Percentiles rank a stretch among this genome's conserved stretches.
These are phyloP conservation scores for Agrochola lychnidis DNA, from an alignment of 2,888 invertebrate species.

Conservation along the genomic window DNA sequence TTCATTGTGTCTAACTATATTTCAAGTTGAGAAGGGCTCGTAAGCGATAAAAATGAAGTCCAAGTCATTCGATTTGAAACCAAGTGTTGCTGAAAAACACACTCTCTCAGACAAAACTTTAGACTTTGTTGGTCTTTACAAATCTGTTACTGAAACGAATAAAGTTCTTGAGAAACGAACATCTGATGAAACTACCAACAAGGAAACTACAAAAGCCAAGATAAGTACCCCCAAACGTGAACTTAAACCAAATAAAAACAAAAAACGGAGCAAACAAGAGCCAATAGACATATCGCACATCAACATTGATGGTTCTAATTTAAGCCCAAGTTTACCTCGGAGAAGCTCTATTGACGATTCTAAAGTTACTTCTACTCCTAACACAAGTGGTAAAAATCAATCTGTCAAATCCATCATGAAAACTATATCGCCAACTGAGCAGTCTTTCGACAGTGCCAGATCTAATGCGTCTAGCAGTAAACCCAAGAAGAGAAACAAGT, in stretches of 20 bases:
- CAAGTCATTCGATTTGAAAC: slow-evolving; percentile 72
- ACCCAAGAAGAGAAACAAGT: slow-evolving; percentile 85
- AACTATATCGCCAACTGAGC: slow-evolving; percentile 65
- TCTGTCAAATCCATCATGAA: slow-evolving; percentile 82
- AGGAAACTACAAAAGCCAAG: slow-evolving; percentile 62
- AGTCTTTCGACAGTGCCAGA: slow-evolving; percentile 65
- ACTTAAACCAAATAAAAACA: slow-evolving; percentile 71
- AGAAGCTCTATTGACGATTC: slow-evolving; percentile 62
- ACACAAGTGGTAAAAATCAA: slow-evolving; percentile 51
- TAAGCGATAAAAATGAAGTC: slow-evolving; percentile 76
- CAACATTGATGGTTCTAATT: slow-evolving; percentile 72
- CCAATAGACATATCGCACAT: slow-evolving; percentile 70
- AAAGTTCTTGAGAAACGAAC: slow-evolving; percentile 67
- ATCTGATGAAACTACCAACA: slow-evolving; percentile 59
- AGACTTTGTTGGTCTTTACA: slow-evolving; percentile 81
- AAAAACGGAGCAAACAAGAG: slow-evolving; percentile 71
- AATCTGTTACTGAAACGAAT: slow-evolving; percentile 76
- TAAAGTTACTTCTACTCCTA: slow-evolving; percentile 76
- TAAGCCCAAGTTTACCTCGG: slow-evolving; percentile 56
- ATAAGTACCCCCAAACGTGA: slow-evolving; percentile 64
- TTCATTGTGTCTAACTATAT: slow-evolving; percentile 41
- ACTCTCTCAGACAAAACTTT: slow-evolving; percentile 72
- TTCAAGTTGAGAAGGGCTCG: slow-evolving; percentile 38
- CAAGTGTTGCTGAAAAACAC: slow-evolving; percentile 60
- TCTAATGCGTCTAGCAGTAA: slow-evolving; percentile 63